Conservation (phyloP, 2,113 vertebrate species). For the Athene cunicularia region DNA sequence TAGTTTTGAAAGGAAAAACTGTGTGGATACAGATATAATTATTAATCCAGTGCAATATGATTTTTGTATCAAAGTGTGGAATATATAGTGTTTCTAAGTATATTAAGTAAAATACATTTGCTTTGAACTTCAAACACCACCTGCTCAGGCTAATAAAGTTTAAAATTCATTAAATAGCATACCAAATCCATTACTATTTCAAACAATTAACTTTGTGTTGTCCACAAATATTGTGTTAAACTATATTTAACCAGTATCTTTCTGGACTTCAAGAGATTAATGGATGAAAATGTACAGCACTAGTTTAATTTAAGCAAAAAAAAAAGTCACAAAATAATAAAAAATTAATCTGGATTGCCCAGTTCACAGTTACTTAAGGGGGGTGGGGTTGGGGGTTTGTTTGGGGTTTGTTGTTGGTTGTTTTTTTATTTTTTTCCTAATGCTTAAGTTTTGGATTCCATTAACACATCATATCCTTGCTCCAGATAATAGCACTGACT, state of each 20-base stretch:
- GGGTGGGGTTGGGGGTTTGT: no score
- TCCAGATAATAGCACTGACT: neutral
- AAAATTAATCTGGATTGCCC: neutral
- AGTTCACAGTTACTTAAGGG: neutral
- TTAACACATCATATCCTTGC: neutral
- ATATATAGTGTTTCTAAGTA: fast-evolving
- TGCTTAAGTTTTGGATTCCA: neutral
- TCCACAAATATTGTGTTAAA: neutral
- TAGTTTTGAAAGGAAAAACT: neutral
- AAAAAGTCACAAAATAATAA: neutral
- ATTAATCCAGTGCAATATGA: neutral
- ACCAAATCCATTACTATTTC: neutral
- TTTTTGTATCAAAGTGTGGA: neutral
- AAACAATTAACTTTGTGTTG: neutral
- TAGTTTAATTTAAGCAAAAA: neutral
- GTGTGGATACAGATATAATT: neutral
- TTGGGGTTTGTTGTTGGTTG: fast-evolving
- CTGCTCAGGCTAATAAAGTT: neutral
- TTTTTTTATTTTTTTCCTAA: neutral
- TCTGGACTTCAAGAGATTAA: neutral
- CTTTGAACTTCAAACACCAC: neutral
- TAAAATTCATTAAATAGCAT: neutral
- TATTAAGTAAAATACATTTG: neutral
- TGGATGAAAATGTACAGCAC: neutral
- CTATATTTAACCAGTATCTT: neutral